Percentiles rank a stretch among this genome's conserved stretches.
These are phyloP conservation scores for Microctenopoma lineatum DNA, from an alignment of 2,797 vertebrate species.

Conservation along the genomic window DNA sequence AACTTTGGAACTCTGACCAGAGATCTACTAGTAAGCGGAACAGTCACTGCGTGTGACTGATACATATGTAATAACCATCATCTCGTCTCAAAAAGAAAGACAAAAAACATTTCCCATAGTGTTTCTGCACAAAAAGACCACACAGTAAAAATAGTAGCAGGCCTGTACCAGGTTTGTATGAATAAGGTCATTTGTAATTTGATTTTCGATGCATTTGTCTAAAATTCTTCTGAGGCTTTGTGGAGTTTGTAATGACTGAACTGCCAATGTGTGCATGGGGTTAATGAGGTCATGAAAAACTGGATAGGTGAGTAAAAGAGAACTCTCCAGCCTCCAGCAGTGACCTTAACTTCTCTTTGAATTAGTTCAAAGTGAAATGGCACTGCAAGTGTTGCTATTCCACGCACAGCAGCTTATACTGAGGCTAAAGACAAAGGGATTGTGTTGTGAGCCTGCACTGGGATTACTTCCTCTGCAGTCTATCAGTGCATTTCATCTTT, in stretches of 20 bases:
- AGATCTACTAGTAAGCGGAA: too few relatives aligned
- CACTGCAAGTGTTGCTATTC: constrained; percentile 1
- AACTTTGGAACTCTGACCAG: too few relatives aligned
- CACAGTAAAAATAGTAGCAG: neutral
- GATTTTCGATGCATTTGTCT: neutral
- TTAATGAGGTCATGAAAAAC: too few relatives aligned
- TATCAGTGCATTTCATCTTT: neutral
- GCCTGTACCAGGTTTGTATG: neutral
- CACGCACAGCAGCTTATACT: neutral
- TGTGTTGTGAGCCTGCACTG: neutral
- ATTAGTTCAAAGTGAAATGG: neutral
- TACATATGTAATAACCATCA: too few relatives aligned
- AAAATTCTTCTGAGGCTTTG: neutral
- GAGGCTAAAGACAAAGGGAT: constrained; percentile 1
- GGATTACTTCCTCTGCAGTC: neutral
- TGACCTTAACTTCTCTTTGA: neutral
- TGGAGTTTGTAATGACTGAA: neutral
- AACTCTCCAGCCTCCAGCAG: neutral
- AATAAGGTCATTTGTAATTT: neutral
- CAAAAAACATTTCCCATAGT: too few relatives aligned
- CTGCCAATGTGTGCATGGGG: neutral
- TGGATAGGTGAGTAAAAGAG: neutral
- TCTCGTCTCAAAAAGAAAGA: too few relatives aligned
- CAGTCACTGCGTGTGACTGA: too few relatives aligned
- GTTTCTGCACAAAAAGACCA: neutral